phyloP scores from a whole-genome alignment of 2,797 vertebrate species.

The Balearica regulorum region DNA sequence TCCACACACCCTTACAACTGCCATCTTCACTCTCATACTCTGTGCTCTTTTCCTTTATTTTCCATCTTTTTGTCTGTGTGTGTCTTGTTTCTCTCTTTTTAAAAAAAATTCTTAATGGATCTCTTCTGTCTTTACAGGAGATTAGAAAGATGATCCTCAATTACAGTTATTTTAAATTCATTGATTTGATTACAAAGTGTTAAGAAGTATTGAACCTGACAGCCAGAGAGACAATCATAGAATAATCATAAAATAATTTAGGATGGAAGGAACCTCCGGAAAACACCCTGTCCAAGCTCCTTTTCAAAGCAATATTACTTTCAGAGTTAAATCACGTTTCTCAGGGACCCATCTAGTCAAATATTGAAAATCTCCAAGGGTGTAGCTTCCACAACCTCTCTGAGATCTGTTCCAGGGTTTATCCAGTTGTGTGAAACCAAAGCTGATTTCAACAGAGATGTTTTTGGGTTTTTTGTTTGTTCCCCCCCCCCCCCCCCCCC shows the following conservation, averaged over 20 bases:
- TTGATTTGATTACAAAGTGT: neutral
- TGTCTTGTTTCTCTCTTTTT: neutral
- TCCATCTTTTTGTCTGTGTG: neutral
- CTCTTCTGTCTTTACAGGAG: neutral
- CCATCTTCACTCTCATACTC: neutral
- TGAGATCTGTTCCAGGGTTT: neutral
- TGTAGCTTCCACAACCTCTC: neutral
- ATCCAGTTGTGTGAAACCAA: neutral
- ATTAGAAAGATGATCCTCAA: neutral
- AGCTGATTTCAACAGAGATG: neutral
- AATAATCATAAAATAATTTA: neutral
- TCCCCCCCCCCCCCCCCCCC: accelerated
- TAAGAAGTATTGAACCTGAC: neutral
- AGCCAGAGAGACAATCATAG: neutral
- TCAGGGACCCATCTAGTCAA: neutral
- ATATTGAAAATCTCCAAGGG: neutral
- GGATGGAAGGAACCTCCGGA: neutral
- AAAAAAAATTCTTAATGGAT: neutral
- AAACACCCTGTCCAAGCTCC: neutral
- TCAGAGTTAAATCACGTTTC: neutral
- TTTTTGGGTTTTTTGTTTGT: neutral
- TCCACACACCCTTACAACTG: neutral
- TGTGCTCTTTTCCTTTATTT: neutral
- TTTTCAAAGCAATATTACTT: neutral
- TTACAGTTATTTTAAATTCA: neutral